Evolutionary conservation across 2,113 vertebrate genomes (phyloP), one percentile per base, ranked within the genome.

Genomic region (Capra hircus): DNA sequence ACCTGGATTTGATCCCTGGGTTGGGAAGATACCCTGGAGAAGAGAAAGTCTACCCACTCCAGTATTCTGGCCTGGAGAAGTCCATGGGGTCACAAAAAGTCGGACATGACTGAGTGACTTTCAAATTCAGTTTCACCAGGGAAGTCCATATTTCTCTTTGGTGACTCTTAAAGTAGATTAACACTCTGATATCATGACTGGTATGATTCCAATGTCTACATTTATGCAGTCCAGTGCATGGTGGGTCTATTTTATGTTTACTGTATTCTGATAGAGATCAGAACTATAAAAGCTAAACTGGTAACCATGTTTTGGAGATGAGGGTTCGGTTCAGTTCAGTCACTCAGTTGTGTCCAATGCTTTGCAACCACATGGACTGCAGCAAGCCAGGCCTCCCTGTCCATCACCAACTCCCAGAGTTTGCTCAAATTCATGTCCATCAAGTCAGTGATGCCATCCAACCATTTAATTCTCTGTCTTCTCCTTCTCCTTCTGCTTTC

Each of bases 311-410:
- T 89, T 90, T 93, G 50, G 14, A 50, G 19, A 50, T 80, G 59
- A 74, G 10, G 50, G 30, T 74, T 74, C 19, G 13, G n/a, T 40
- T 74, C 67, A 40, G n/a, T 74, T 74, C n/a, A 74, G 67, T 74
- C 36, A 40, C 10, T 71, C 67, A 36, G 67, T 74, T 0, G 0
- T 40, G 67, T 74, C n/a, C n/a, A 36, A 0, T 1, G 2, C 67
- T 64, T 64, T n/a, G 62, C 6, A 3, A 64, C 30, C 30, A 33
- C 60, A 33, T 64, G 30, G 15, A 64, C 30, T 33, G 15, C 15
- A n/a, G 62, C 62, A 17, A 3, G 1, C 30, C 15, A 64, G 15
- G 62, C 62, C 62, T 64, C 33, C 62, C 7, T 64, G 62, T 64
- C 15, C 15, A n/a, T 17, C 62, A 64, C 15, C 15, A n/a, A 17